Base-by-base conservation (phyloP, 2,113 vertebrate species). In the Megaleporinus macrocephalus region DNA sequence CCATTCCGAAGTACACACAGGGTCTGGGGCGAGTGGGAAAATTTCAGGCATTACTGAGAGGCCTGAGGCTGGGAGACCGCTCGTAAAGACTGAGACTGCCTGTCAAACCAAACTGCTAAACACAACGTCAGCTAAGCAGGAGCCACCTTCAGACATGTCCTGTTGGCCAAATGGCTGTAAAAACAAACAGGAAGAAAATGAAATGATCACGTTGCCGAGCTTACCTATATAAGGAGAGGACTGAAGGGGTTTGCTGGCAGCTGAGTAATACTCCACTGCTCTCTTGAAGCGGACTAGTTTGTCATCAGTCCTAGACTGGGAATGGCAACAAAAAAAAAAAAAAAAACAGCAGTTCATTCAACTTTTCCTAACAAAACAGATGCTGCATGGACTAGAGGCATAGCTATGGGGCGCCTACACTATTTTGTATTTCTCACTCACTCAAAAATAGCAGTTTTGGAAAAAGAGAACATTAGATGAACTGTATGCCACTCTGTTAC, bases 261-360 rank as follows among this genome's bases (percentile, higher is more conserved):
- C 93, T 68, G 96, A 96, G 87, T 98, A 98, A 93, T 96, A 99
- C 85, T 95, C 96, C 94, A 98, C 96, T 16, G 97, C 97, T 92
- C 94, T 96, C 95, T 97, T 98, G 92, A 98, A 98, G 82, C 97
- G 96, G 89, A 95, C 90, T 84, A 97, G 94, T 95, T 98, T 98
- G 93, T 97, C 96, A 91, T 96, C 96, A 84, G 94, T 97, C 94
- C 96, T 96, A 87, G 97, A 97, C 97, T 98, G 87, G 89, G 88
- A 94, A 89, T 53, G 73, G 16, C 51, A 76, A n/a, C n/a, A n/a
- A n/a, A n/a, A n/a, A n/a, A 62, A 41, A 14, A 1, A 24, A 66
- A 75, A 22, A 41, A 81, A 9, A 24, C 51, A 26, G 29, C 18
- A 33, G 24, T 55, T 55, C 20, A 55, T 55, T 55, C 53, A 55